Evolutionary conservation across 2,113 vertebrate species (phyloP), one percentile per base, ranked within the genome.

Genomic region (Neomonachus schauinslandi): DNA sequence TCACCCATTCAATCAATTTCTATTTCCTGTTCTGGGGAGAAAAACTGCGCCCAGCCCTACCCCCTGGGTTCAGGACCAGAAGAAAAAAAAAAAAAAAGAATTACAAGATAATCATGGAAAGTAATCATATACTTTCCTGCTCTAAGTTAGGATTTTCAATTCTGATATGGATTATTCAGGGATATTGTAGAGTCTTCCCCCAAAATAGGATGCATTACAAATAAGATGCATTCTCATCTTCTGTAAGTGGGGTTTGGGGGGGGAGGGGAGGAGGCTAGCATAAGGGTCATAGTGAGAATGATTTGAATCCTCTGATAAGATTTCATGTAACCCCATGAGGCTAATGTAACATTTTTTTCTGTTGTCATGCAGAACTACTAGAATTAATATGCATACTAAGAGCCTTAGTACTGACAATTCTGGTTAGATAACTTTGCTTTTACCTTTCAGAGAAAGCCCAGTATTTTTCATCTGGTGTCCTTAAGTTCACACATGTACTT

Each of bases 381-480:
- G 67, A 89, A 33, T 61, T 72, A 69, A 61, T 77, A 90, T 42
- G 4, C 51, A 21, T 80, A 81, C 42, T 86, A 81, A 36, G 26
- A 85, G 19, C 91, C 31, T 88, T 51, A 92, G 24, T 91, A n/a
- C 33, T 74, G 83, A 94, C 5, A 63, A 59, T 57, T 96, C 88
- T 76, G n/a, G 33, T 42, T 9, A 65, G 46, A 81, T 92, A 39
- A 77, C 79, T 81, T 63, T 51, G 36, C 55, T 88, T 77, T 94
- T 79, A 53, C n/a, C 49, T 84, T 59, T 81, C 76, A 67, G 51
- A 76, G 65, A 80, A 86, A 87, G 53, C 26, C 22, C 39, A 19
- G 3, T 65, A 15, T 31, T 94, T 94, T 94, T 72, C 22, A 77
- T 5, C 72, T 46, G 19, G 7, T 71, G 61, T 53, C 31, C 61